A percentile compares a stretch with the other conserved stretches of the same genome.
phyloP scores from a whole-genome alignment of 1,140 invertebrate species.

The Drosophila punjabiensis region DNA sequence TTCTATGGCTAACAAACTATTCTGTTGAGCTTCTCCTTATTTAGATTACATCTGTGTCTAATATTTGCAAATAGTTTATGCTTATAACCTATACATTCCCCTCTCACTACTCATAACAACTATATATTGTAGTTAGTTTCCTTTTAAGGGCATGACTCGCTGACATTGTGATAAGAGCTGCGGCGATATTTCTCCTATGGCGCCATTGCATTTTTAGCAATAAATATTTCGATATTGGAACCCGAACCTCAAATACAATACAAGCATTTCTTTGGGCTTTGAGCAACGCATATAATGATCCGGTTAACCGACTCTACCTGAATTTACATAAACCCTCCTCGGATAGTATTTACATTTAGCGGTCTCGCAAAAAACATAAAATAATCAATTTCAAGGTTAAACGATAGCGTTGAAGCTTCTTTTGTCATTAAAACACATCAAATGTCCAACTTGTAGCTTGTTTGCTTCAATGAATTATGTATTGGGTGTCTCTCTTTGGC shows the following conservation, averaged over 20 bases:
- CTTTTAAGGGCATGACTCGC: neutral
- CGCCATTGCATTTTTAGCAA: neutral
- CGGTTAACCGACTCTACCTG: neutral
- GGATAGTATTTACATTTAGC: conserved; percentile 11
- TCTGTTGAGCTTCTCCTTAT: neutral
- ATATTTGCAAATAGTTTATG: neutral
- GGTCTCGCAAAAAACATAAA: conserved; percentile 16
- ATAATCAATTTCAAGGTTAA: conserved; percentile 31
- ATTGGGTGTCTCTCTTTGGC: neutral
- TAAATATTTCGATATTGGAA: conserved; percentile 7
- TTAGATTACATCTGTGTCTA: no score
- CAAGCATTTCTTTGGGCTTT: neutral
- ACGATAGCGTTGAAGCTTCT: conserved; percentile 15
- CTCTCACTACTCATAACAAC: neutral
- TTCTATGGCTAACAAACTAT: neutral
- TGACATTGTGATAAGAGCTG: neutral
- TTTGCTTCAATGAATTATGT: conserved; percentile 14
- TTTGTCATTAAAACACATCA: conserved; percentile 18
- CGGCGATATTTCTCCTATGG: neutral
- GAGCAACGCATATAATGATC: neutral
- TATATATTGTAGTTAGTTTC: neutral
- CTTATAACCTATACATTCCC: neutral
- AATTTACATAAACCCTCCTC: conserved; percentile 26
- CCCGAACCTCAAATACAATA: neutral
- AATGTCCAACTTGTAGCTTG: neutral